These are phyloP conservation scores for Lontra canadensis DNA, from an alignment of 2,113 vertebrate species.

Conservation along the genomic window DNA sequence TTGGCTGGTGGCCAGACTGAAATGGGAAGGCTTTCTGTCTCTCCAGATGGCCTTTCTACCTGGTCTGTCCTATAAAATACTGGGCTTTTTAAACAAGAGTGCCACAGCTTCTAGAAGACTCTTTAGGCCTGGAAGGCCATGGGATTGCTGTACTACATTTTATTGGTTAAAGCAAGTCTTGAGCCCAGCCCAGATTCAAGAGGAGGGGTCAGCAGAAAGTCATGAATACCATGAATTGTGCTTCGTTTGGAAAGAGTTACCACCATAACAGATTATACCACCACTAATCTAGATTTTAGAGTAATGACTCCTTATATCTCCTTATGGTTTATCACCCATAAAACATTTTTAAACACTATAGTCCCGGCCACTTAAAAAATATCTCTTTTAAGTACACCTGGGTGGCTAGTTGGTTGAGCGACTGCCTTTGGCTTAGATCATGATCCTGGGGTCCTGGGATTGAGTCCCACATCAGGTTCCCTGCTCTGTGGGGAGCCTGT, in stretches of 20 bases:
- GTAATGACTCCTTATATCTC: background rate
- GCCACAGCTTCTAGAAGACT: background rate
- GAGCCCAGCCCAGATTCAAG: background rate
- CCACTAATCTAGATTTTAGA: background rate
- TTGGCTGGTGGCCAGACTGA: background rate
- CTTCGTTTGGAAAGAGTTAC: background rate
- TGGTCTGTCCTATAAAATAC: background rate
- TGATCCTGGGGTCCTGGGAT: too few relatives aligned
- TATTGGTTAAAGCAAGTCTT: background rate
- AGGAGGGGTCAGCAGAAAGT: background rate
- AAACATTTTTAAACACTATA: background rate
- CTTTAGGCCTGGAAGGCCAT: background rate
- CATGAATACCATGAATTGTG: background rate
- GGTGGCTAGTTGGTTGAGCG: too few relatives aligned
- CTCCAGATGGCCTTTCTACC: background rate
- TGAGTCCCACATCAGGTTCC: too few relatives aligned
- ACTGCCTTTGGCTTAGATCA: too few relatives aligned
- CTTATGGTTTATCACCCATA: background rate
- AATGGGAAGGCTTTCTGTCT: background rate
- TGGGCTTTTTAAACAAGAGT: slow-evolving; percentile 5
- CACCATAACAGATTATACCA: background rate
- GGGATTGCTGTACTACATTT: background rate
- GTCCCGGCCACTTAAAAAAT: background rate
- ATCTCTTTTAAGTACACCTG: too few relatives aligned
- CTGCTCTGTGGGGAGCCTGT: too few relatives aligned